Evolutionary conservation across 2,113 vertebrate species (phyloP).

Genomic region (Mesembrinibis cayennensis): DNA sequence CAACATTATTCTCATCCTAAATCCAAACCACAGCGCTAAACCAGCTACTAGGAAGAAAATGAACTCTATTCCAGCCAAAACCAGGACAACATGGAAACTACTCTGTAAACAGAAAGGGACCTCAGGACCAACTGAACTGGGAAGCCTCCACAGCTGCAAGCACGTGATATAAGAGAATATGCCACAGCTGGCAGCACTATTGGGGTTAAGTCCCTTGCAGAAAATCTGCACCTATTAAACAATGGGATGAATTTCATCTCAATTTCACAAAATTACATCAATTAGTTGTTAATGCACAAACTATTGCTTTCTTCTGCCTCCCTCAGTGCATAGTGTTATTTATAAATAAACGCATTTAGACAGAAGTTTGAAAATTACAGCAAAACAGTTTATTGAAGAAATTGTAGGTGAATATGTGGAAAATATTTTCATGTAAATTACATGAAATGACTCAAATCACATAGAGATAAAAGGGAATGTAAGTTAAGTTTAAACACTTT

Average conservation of each 20-base stretch:
- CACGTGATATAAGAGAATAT: fast-evolving
- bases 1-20: too few species aligned
- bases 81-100: neutral
- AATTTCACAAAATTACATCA: neutral
- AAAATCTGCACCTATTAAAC: neutral
- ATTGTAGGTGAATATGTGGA: neutral
- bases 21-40: too few species aligned
- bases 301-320: neutral
- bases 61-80: too few species aligned
- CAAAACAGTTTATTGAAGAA: neutral
- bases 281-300: neutral
- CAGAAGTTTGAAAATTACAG: neutral
- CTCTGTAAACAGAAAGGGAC: neutral
- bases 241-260: neutral
- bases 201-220: neutral
- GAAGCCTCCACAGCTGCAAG: neutral
- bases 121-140: neutral
- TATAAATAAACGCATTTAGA: neutral
- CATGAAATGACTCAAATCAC: neutral
- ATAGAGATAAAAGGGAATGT: neutral
- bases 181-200: neutral
- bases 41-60: too few species aligned
- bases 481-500: neutral
- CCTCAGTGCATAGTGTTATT: neutral
- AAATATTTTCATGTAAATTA: neutral